phyloP scores from a whole-genome alignment of 2,113 vertebrate species.

The Chrysemys picta region DNA sequence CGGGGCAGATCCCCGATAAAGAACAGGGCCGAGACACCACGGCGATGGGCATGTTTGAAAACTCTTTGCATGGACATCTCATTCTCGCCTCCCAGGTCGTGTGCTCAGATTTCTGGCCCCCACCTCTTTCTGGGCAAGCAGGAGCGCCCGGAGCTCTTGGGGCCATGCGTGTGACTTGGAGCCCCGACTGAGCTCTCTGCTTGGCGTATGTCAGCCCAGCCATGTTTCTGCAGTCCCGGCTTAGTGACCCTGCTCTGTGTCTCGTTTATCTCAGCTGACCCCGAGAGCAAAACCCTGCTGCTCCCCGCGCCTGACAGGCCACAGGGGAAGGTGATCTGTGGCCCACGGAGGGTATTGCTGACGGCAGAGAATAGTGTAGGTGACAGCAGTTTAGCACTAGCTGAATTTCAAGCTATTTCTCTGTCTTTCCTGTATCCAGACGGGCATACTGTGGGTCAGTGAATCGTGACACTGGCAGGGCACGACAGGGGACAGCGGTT shows the following conservation, averaged over 20 bases:
- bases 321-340: not conserved
- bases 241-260: not conserved
- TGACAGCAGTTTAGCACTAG: not conserved
- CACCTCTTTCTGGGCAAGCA: accelerated
- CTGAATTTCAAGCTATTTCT: not conserved
- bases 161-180: not conserved
- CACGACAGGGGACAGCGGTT: not conserved
- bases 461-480: too few species aligned
- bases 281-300: not conserved
- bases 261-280: not conserved
- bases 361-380: not conserved
- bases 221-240: not conserved
- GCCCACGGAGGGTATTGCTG: not conserved
- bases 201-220: not conserved
- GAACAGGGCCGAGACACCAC: not conserved
- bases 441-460: not conserved
- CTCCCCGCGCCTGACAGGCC: not conserved
- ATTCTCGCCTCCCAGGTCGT: not conserved
- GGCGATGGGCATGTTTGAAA: not conserved
- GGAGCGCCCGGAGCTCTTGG: accelerated
- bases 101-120: not conserved
- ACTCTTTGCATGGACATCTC: not conserved
- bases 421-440: not conserved
- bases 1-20: not conserved
- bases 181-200: not conserved